A percentile compares a stretch with the other conserved stretches of the same genome.
Conservation (phyloP, 2,888 invertebrate genomes). For the Ophion ellenae region DNA sequence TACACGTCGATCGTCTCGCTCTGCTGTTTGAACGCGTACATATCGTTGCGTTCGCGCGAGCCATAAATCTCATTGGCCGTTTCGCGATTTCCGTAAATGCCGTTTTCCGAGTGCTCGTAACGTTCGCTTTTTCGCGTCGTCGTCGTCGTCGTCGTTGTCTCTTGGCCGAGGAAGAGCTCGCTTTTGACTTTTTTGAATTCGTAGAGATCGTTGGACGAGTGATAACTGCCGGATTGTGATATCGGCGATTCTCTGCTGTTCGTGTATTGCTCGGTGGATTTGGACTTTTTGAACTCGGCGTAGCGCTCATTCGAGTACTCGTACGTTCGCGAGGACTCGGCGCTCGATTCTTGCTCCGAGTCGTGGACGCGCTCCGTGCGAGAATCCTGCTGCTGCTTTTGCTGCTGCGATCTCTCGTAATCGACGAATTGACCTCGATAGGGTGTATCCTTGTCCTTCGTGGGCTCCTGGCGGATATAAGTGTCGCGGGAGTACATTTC, state of each 20-base stretch:
- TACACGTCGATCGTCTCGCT: conserved; percentile 81
- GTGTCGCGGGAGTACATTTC: conserved; percentile 75
- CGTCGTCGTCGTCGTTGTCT: conserved; percentile 71
- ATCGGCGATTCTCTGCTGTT: conserved; percentile 80
- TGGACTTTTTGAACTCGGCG: conserved; percentile 80
- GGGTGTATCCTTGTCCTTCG: conserved; percentile 78
- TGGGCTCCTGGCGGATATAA: conserved; percentile 77
- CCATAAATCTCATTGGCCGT: conserved; percentile 77
- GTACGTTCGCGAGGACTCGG: conserved; percentile 71
- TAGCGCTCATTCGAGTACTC: conserved; percentile 74
- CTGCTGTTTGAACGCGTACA: conserved; percentile 80
- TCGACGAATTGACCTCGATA: conserved; percentile 76
- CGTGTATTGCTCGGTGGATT: conserved; percentile 77
- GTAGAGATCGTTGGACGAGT: conserved; percentile 73
- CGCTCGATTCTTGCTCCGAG: conserved; percentile 76
- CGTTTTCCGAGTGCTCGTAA: conserved; percentile 71
- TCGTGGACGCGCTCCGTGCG: conserved; percentile 76
- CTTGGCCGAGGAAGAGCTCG: conserved; percentile 73
- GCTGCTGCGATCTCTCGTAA: conserved; percentile 72
- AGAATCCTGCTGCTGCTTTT: conserved; percentile 57
- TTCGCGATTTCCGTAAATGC: conserved; percentile 80
- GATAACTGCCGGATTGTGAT: conserved; percentile 79
- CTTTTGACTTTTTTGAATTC: conserved; percentile 80
- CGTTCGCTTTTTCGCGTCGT: conserved; percentile 66
- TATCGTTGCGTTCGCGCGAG: conserved; percentile 76